Conservation (phyloP, 2,113 vertebrate genomes). For the Patagioenas fasciata region DNA sequence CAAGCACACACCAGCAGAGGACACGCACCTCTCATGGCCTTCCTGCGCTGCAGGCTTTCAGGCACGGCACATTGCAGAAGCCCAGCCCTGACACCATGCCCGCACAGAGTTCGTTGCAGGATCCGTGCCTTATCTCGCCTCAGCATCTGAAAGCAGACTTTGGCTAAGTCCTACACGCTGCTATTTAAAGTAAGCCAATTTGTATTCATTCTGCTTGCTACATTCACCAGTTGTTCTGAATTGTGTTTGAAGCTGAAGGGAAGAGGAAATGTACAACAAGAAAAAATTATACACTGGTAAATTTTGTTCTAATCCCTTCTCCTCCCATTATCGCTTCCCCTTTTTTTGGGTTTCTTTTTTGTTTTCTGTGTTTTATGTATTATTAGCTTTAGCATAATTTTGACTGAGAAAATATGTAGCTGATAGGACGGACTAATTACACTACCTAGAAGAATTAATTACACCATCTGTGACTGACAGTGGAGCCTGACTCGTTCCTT, state of each 20-base stretch:
- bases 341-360: constrained; percentile 40
- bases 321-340: constrained; percentile 51
- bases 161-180: constrained; percentile 63
- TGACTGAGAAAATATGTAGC: constrained; percentile 69
- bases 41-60: not conserved
- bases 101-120: not conserved
- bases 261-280: constrained; percentile 65
- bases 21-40: rapidly evolving
- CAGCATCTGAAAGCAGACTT: constrained; percentile 66
- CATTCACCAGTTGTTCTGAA: constrained; percentile 72
- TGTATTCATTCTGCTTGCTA: constrained; percentile 67
- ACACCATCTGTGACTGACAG: constrained; percentile 74
- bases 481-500: constrained; percentile 55
- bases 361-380: constrained; percentile 67
- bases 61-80: not conserved
- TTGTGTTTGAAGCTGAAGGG: constrained; percentile 61
- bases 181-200: constrained; percentile 73
- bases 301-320: constrained; percentile 66
- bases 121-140: constrained; percentile 29
- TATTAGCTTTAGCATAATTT: constrained; percentile 72
- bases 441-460: constrained; percentile 75
- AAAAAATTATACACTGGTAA: constrained; percentile 67
- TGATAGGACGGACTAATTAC: constrained; percentile 68
- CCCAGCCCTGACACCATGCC: not conserved
- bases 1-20: not conserved